Evolutionary conservation across 1,140 invertebrate genomes (phyloP).

Genomic region (Periplaneta americana): DNA sequence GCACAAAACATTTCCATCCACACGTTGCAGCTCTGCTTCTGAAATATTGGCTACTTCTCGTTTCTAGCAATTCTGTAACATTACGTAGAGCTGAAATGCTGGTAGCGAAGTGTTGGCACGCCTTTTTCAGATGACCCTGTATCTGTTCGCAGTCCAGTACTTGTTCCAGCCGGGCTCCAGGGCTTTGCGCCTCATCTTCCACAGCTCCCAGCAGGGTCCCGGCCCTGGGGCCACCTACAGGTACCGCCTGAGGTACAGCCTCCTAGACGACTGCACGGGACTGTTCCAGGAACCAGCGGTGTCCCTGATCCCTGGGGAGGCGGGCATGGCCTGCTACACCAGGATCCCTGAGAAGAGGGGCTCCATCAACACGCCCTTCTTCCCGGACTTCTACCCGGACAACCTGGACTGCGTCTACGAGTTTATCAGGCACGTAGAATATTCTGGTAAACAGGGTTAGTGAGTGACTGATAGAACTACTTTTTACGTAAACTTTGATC

Average conservation of each 20-base stretch:
- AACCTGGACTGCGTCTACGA: constrained; percentile 37
- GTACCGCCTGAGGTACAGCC: constrained; percentile 31
- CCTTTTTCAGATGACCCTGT: not conserved
- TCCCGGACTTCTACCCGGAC: constrained; percentile 32
- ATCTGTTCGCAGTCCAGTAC: constrained; percentile 31
- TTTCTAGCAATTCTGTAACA: too few relatives aligned
- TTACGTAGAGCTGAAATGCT: too few relatives aligned
- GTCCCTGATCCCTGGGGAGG: constrained; percentile 25
- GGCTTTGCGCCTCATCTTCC: constrained; percentile 32
- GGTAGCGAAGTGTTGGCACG: too few relatives aligned
- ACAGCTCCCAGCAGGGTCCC: constrained; percentile 23
- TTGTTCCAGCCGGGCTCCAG: constrained; percentile 32
- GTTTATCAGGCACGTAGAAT: constrained; percentile 33
- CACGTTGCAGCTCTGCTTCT: too few relatives aligned
- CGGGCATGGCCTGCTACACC: constrained; percentile 29
- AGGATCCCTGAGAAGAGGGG: constrained; percentile 31
- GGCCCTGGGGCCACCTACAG: constrained; percentile 20
- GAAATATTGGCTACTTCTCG: too few relatives aligned
- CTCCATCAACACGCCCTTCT: constrained; percentile 34
- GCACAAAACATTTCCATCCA: too few relatives aligned
- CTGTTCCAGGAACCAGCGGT: constrained; percentile 30
- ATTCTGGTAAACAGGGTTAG: too few relatives aligned
- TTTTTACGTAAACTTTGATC: too few relatives aligned
- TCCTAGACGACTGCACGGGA: constrained; percentile 29
- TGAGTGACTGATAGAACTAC: too few relatives aligned